Base-by-base conservation (phyloP, 2,797 vertebrate genomes). In the Mus minutoides region DNA sequence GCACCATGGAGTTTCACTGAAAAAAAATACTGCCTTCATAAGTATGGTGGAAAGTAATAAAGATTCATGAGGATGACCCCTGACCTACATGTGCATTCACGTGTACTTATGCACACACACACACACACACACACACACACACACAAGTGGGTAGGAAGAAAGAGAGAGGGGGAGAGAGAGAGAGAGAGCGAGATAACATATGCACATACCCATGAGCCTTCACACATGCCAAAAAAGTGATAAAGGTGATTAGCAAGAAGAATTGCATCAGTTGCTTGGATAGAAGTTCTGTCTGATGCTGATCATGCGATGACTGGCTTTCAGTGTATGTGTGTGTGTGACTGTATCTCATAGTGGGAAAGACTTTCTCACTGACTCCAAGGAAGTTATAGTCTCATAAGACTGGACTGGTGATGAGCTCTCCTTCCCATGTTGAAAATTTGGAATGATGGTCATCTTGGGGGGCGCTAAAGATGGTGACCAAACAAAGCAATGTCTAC, bases 271-370 rank as follows among this genome's bases (percentile, higher is more conserved):
- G 49, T 49, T 29, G 49, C 37, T 75, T 58, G 43, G 17, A 43
- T 14, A 49, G 21, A 24, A 37, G 10, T 26, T 19, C 17, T 40
- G 40, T 79, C 37, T 73, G 24, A 2, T 46, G 34, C 29, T 52
- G 17, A 34, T 56, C 46, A 22, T 49, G 2, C 4, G 40, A 46
- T 6, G 40, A 34, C 5, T n/a, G 40, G 4, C 5, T 84, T 4
- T 4, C 43, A 62, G 34, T 8, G 1, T n/a, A 24, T 10, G 1
- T 31, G 24, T 10, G 1, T n/a, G 24, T 10, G 1, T 31, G 24
- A 6, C 88, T 22, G 11, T 24, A 24, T 17, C 34, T 76, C 17
- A 29, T 49, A 29, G 4, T 46, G 62, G 21, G 3, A 40, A 10
- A 83, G 76, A 3, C 17, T 31, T 58, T 4, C 17, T 46, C 26